Percentiles rank a stretch among this genome's conserved stretches.
These are phyloP conservation scores for Sebastes iracundus DNA, from an alignment of 2,797 vertebrate species.

Conservation along the genomic window DNA sequence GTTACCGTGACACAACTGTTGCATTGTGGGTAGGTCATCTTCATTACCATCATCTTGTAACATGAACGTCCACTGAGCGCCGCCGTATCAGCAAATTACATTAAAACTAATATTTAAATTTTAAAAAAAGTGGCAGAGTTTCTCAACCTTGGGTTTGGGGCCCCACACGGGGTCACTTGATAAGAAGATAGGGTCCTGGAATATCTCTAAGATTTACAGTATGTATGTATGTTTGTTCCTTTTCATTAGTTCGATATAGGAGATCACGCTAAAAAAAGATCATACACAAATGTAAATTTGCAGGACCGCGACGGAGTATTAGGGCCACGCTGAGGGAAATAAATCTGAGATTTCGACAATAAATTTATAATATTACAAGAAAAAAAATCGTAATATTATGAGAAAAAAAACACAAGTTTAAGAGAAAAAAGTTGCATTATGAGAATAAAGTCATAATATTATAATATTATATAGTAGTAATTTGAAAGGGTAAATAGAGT, in stretches of 20 bases:
- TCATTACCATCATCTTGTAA: background rate
- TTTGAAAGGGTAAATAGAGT: no score
- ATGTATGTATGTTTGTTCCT: background rate
- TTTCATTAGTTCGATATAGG: background rate
- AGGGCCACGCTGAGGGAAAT: no score
- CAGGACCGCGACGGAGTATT: background rate
- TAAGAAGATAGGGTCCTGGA: background rate
- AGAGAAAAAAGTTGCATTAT: no score
- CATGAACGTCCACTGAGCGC: background rate
- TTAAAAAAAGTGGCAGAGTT: background rate
- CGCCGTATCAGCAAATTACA: background rate
- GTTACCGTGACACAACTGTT: conserved; percentile 14
- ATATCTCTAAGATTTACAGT: background rate
- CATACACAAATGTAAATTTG: background rate
- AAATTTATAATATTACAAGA: no score
- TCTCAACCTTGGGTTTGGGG: background rate
- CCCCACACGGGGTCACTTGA: background rate
- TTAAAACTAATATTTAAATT: background rate
- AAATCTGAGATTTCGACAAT: no score
- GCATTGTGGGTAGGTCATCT: background rate
- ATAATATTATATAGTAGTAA: no score
- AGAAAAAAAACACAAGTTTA: no score
- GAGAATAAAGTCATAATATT: no score
- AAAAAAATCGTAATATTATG: no score
- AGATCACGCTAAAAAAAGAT: background rate